Conservation (phyloP, 2,113 vertebrate genomes). For the Chlorodrepanis virens region DNA sequence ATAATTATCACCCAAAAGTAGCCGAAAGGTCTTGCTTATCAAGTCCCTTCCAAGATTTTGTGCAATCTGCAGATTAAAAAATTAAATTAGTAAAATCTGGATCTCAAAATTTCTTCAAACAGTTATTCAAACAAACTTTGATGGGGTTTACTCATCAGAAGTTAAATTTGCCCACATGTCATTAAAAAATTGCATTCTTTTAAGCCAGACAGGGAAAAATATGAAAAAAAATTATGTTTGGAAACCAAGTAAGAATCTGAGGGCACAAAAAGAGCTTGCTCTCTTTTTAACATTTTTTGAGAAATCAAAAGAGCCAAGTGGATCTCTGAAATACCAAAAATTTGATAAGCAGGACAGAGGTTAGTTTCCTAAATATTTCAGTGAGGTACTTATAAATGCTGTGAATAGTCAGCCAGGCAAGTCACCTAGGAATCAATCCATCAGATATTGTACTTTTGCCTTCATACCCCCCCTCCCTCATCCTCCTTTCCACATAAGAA, state of each 20-base stretch:
- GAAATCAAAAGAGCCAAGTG: neutral
- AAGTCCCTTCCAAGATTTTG: neutral
- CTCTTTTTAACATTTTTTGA: slow-evolving; percentile 7
- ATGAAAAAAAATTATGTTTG: neutral
- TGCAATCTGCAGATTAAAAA: neutral
- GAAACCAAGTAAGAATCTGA: neutral
- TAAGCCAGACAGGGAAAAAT: neutral
- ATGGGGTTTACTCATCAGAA: neutral
- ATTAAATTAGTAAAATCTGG: neutral
- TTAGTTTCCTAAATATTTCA: slow-evolving; percentile 30
- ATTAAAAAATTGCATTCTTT: neutral
- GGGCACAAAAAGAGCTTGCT: neutral
- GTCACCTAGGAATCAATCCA: neutral
- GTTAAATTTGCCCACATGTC: neutral
- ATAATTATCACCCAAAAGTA: neutral
- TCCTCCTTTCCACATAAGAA: neutral
- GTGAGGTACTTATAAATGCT: neutral
- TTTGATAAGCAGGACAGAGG: neutral
- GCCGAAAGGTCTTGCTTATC: neutral
- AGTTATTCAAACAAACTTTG: neutral
- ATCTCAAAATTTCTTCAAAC: neutral
- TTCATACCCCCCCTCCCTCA: neutral
- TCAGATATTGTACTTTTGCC: neutral
- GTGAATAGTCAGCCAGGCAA: neutral
- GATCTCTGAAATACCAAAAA: slow-evolving; percentile 13